Base-by-base conservation (phyloP, 1,140 invertebrate genomes). In the Papilio polyxenes region DNA sequence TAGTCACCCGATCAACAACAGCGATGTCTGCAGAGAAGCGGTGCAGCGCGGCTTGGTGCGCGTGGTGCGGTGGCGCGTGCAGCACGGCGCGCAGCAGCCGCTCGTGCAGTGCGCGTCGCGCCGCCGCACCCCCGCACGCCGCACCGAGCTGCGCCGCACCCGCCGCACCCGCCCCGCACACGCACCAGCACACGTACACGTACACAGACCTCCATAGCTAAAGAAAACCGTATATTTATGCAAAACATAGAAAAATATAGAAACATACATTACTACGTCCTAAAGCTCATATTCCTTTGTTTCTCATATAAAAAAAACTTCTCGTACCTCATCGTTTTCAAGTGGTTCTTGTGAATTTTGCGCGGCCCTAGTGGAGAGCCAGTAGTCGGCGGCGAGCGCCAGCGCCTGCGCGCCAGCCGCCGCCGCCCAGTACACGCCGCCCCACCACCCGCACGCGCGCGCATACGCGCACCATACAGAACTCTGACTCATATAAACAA, bases 1-100 rank as follows among this genome's bases (percentile, higher is more conserved):
- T 62, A 84, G 85, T 83, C 90, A 97, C 96, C 95, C 97, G 97
- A 92, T 98, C 98, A 89, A 98, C 95, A 82, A 97, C 95, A 88
- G 95, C 95, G 83, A 96, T 95, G 87, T 97, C 97, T 83, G 96
- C 96, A 49, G 96, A 96, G 89, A 97, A 97, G 77, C 98, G 95
- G 90, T 98, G 98, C 56, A 98, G 91, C 53, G 98, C 96, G 81
- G 96, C 95, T 9, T 23, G 96, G 97, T 11, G 95, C 92, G 89
- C 97, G 91, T 97, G 97, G 48, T 95, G 93, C 80, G 97, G 89
- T 11, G 96, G 95, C 83, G 96, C 95, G 84, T 95, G 90, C 40
- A 97, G 94, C 77, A 97, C 93, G 78, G 95, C 95, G 82, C 92
- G 90, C 74, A 97, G 90, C 82, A 97, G 95, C 82, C 95, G 93